Conservation (phyloP, 2,797 vertebrate species). For the Chloroceryle amazona region DNA sequence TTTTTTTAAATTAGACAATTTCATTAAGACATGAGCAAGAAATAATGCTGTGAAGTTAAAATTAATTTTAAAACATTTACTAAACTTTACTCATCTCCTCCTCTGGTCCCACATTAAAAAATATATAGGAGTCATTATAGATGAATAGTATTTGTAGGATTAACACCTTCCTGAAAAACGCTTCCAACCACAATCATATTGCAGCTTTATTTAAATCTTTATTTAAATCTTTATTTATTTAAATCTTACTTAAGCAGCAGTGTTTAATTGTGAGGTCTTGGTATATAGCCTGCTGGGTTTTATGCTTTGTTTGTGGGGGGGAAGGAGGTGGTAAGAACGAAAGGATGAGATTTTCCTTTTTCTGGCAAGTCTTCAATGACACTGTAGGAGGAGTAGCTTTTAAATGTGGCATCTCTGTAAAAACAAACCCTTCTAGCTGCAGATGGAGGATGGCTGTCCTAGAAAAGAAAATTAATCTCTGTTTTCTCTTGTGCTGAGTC, state of each 20-base stretch:
- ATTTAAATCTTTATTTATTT: too few relatives aligned
- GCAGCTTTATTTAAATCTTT: neutral
- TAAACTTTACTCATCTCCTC: neutral
- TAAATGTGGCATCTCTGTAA: constrained; percentile 8
- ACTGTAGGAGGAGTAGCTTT: constrained; percentile 42
- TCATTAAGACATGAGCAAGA: neutral
- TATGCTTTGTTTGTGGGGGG: neutral
- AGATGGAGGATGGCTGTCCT: constrained; percentile 54
- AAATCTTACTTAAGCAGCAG: neutral
- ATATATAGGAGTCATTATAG: neutral
- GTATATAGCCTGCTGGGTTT: neutral
- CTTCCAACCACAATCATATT: neutral
- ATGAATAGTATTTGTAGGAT: neutral
- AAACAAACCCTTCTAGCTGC: constrained; percentile 3
- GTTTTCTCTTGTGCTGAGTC: constrained; percentile 13
- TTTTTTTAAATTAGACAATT: neutral
- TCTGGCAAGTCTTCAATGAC: constrained; percentile 34
- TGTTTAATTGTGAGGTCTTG: neutral
- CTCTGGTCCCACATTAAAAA: neutral
- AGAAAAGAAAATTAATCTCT: constrained; percentile 47
- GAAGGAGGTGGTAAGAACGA: neutral
- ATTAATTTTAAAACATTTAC: neutral
- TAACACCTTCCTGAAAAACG: neutral
- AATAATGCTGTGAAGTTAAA: neutral
- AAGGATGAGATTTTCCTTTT: constrained; percentile 9